Evolutionary conservation across 2,888 invertebrate species (phyloP), one percentile per base, ranked within the genome.

Genomic region (Thelaira solivaga): DNA sequence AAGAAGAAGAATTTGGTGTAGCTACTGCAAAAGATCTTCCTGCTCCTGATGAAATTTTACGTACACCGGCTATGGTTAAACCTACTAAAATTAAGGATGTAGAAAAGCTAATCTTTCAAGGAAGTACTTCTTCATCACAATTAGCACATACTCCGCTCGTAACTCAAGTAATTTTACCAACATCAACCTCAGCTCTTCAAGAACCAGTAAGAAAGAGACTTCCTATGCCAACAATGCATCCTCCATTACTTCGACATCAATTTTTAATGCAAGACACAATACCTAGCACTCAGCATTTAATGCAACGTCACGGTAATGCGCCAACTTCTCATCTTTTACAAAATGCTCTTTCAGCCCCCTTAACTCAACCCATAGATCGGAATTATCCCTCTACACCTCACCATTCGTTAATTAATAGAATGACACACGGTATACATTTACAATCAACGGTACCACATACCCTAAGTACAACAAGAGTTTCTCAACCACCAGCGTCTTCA

Each of bases 1-100:
- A 91, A 67, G 92, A 92, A 82, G 92, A 92, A 77, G 92, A 92
- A 80, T 92, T 92, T 71, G 91, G 90, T 47, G 91, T 91, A 0
- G 90, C 91, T 31, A 90, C 91, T 13, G 91, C 91, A 0, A 90
- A 91, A 47, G 91, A 91, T 39, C 80, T 89, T 7, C 91, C 91
- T 57, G 86, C 91, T 2, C 80, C 91, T 2, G 85, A 85, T 49
- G 87, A 87, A 29, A 84, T 87, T 13, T 29, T 87, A n/a, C 84
- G 86, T 1, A 82, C 84, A 20, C 13, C 79, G 0, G 76, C 82
- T 20, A 79, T 81, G 6, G 45, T 29, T 7, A 4, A 81, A 0
- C 82, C 83, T 16, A 82, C 82, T 13, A 85, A 84, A 57, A 47
- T 78, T 4, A 82, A 80, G 22, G 76, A 78, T 4, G 4, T 68